These are phyloP conservation scores for Apamea crenata DNA, from an alignment of 2,888 invertebrate species.

Conservation along the genomic window DNA sequence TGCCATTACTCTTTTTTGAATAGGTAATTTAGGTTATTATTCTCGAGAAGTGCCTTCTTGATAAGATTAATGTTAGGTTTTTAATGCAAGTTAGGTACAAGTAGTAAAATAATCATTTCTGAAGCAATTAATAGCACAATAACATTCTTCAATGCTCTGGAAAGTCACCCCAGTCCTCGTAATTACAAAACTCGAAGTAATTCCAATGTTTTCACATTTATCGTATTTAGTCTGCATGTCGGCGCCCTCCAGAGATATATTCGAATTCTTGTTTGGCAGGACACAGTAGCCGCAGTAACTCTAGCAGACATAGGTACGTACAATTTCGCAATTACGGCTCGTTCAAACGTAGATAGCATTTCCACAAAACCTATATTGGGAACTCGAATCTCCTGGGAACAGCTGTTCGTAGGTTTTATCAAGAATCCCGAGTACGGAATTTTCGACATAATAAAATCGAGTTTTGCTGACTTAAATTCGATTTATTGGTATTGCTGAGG, in stretches of 20 bases:
- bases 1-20: neutral
- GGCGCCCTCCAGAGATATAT: constrained; percentile 16
- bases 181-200: constrained; percentile 14
- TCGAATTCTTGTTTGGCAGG: constrained; percentile 36
- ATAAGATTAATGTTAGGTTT: neutral
- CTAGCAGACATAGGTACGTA: constrained; percentile 20
- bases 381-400: constrained; percentile 29
- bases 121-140: neutral
- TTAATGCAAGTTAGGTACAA: too few relatives aligned
- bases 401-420: constrained; percentile 17
- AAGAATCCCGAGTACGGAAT: constrained; percentile 19
- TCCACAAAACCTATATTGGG: constrained; percentile 15
- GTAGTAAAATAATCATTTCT: neutral
- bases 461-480: constrained; percentile 41
- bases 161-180: neutral
- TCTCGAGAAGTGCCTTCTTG: neutral
- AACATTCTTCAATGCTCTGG: neutral
- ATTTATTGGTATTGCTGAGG: constrained; percentile 43
- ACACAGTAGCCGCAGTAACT: constrained; percentile 8
- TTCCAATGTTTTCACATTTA: constrained; percentile 19
- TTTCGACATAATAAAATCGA: constrained; percentile 42
- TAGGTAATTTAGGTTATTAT: neutral
- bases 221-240: neutral
- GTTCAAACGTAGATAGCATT: constrained; percentile 27
- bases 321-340: constrained; percentile 36